Conservation (phyloP, 2,888 invertebrate genomes). For the Spialia ferax region DNA sequence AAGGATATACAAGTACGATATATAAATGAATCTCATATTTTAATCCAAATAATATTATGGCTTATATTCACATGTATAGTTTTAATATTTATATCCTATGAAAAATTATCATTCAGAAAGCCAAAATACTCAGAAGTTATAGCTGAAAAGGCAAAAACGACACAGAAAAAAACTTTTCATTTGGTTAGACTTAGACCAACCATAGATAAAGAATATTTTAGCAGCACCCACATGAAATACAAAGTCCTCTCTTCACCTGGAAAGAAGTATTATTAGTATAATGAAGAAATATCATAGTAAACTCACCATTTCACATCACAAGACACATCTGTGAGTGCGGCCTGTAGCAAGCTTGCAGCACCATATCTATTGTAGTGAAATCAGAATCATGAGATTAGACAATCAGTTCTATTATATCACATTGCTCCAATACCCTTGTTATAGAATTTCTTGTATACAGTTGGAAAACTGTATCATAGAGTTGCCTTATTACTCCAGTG, state of each 20-base stretch:
- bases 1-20: too few species aligned
- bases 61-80: too few species aligned
- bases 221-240: slow-evolving; percentile 26
- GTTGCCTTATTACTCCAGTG: background rate
- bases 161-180: background rate
- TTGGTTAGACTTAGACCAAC: background rate
- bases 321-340: slow-evolving; percentile 54
- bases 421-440: slow-evolving; percentile 21
- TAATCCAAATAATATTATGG: too few species aligned
- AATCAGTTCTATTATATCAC: background rate
- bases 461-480: background rate
- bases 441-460: background rate
- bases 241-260: slow-evolving; percentile 46
- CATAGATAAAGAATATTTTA: background rate
- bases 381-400: slow-evolving; percentile 82
- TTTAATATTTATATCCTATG: background rate
- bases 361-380: slow-evolving; percentile 79
- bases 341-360: slow-evolving; percentile 56
- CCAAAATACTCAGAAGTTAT: too few species aligned
- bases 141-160: background rate
- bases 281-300: slow-evolving; percentile 47
- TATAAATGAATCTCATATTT: too few species aligned
- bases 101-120: background rate
- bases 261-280: slow-evolving; percentile 43
- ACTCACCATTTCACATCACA: slow-evolving; percentile 64